Evolutionary conservation across 2,888 invertebrate species (phyloP), one percentile per base, ranked within the genome.

Genomic region (Kryphioiulus occultus): DNA sequence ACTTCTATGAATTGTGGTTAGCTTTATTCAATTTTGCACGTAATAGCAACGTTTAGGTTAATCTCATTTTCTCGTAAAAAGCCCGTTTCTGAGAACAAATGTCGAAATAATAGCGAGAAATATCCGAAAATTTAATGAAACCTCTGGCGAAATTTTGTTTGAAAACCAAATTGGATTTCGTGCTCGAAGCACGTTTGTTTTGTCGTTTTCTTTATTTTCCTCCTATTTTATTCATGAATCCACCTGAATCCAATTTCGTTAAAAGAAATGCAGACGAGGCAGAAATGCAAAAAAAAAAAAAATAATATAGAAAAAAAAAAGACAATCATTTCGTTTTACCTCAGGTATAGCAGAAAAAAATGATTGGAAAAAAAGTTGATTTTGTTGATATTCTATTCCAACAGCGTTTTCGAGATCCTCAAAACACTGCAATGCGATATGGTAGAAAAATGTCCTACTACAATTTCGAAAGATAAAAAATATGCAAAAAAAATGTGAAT

Each of bases 91-190:
- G 22, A 59, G 22, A n/a, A n/a, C 5, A 22, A 59, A 22, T n/a
- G n/a, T 59, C 22, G 59, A 59, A 59, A 59, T 22, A 59, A 59
- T 59, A 59, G 22, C 22, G 0, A 53, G 0, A 7, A n/a, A 19
- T 22, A 59, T 59, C n/a, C 59, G 5, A 59, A 22, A 59, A 22
- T 59, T 59, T 59, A 59, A 59, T 59, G 59, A 59, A n/a, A 59
- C 59, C 59, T 22, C 59, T 5, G 10, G 59, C 59, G 59, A 22
- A 59, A 59, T 59, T n/a, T 4, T 59, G 59, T 59, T 59, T 22
- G n/a, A 59, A 59, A 59, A 59, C 59, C n/a, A 59, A 59, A 59
- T 59, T 59, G 59, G 59, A 59, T 59, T 59, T 59, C 59, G n/a
- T 59, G 59, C 22, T 22, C 22, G 59, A n/a, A 59, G n/a, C 22